Evolutionary conservation across 2,113 vertebrate genomes (phyloP).

Genomic region (Ochotona princeps): DNA sequence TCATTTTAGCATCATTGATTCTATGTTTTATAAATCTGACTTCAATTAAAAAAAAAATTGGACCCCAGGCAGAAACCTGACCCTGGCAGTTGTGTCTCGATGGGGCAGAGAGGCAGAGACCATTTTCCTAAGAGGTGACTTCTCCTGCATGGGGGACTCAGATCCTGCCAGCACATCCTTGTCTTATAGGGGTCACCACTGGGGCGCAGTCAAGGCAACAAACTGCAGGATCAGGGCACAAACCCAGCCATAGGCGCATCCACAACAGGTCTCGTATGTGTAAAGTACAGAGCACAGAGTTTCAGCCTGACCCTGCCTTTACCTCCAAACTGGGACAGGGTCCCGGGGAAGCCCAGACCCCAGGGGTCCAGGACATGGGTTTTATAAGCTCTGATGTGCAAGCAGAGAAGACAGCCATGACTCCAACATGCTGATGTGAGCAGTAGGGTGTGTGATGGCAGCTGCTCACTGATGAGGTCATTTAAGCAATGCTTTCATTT

Average conservation of each 20-base stretch:
- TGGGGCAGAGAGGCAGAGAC: background rate
- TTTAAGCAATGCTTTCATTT: too few species aligned
- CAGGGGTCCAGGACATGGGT: too few species aligned
- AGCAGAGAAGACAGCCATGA: too few species aligned
- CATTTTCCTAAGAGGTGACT: background rate
- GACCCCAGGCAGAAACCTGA: background rate
- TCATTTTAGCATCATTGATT: background rate
- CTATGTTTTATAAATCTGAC: background rate
- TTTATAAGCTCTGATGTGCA: too few species aligned
- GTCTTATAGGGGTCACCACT: background rate
- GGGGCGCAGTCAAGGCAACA: too few species aligned
- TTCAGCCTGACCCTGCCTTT: too few species aligned
- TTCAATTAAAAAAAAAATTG: background rate
- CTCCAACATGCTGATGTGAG: too few species aligned
- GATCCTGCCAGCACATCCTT: background rate
- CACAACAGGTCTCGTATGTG: accelerated
- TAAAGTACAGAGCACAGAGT: background rate
- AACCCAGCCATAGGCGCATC: accelerated
- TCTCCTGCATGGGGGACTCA: background rate
- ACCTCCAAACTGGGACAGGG: background rate
- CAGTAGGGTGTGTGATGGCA: too few species aligned
- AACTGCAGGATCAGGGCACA: background rate
- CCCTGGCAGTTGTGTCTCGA: background rate
- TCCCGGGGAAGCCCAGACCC: too few species aligned
- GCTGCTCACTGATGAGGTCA: too few species aligned